These are phyloP conservation scores for Chaetodon trifasciatus DNA, from an alignment of 2,797 vertebrate species.

Conservation along the genomic window DNA sequence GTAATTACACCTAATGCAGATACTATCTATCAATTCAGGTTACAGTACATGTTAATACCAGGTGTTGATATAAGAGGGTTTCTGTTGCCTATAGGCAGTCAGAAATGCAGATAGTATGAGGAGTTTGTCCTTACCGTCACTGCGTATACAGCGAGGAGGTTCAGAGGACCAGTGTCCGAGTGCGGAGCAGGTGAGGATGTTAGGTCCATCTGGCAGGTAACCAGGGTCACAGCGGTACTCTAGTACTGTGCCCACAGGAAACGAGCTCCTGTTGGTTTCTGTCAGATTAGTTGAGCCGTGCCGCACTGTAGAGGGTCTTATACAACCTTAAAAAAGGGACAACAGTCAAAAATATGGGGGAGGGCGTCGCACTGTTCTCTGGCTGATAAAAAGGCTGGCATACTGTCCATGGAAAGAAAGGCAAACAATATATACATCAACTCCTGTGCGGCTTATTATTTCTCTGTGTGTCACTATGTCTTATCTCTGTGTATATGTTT, in stretches of 20 bases:
- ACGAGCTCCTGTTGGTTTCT: slow-evolving; percentile 80
- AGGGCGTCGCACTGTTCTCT: slow-evolving; percentile 78
- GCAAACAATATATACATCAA: slow-evolving; percentile 9
- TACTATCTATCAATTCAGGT: background rate
- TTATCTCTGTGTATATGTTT: background rate
- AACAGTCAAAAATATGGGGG: background rate
- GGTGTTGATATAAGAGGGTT: background rate
- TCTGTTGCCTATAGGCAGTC: background rate
- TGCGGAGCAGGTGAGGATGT: slow-evolving; percentile 76
- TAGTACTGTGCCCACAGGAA: slow-evolving; percentile 81
- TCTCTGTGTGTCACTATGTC: too few species aligned
- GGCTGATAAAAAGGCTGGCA: slow-evolving; percentile 91
- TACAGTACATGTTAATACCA: background rate
- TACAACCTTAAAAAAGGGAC: slow-evolving; percentile 65
- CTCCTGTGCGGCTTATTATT: background rate
- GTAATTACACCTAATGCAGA: background rate
- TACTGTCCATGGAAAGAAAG: slow-evolving; percentile 67
- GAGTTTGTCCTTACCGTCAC: slow-evolving; percentile 66
- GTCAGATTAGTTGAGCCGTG: slow-evolving; percentile 78
- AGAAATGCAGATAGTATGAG: background rate
- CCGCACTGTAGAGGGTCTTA: slow-evolving; percentile 77
- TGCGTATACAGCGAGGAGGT: slow-evolving; percentile 81
- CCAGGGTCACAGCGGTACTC: slow-evolving; percentile 83
- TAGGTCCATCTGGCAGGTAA: slow-evolving; percentile 80
- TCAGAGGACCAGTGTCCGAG: slow-evolving; percentile 82